Conservation (phyloP, 2,888 invertebrate species). For the Stenodera caucasica region DNA sequence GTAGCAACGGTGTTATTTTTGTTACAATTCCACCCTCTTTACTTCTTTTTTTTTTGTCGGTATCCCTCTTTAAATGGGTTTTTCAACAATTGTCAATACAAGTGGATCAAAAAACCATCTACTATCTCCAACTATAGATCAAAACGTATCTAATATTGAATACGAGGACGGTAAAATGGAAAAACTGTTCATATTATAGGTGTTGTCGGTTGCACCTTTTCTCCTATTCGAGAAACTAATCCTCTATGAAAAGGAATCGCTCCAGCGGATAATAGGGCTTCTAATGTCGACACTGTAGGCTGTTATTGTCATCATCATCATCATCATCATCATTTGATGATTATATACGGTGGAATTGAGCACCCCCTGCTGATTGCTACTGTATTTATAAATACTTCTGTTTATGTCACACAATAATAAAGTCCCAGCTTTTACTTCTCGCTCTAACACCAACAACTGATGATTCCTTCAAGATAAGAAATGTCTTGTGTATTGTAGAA, state of each 20-base stretch:
- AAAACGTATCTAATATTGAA: not conserved
- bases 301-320: not conserved
- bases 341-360: slow-evolving; percentile 30
- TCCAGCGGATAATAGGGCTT: slow-evolving; percentile 48
- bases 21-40: not conserved
- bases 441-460: slow-evolving; percentile 9
- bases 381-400: slow-evolving; percentile 20
- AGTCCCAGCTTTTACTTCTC: not conserved
- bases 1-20: not conserved
- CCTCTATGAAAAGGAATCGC: slow-evolving; percentile 37
- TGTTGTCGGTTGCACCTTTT: slow-evolving; percentile 36
- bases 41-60: not conserved
- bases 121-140: not conserved
- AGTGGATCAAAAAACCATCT: slow-evolving; percentile 3
- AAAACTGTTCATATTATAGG: slow-evolving; percentile 28
- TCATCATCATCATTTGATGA: slow-evolving; percentile 13
- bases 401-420: slow-evolving; percentile 23
- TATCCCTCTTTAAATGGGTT: not conserved
- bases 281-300: slow-evolving; percentile 51
- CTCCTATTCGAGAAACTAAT: slow-evolving; percentile 16
- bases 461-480: slow-evolving; percentile 7
- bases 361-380: slow-evolving; percentile 28
- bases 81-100: not conserved
- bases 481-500: slow-evolving; percentile 16
- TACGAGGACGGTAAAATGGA: not conserved